phyloP scores from a whole-genome alignment of 1,140 invertebrate species.

The Palaemon carinicauda region DNA sequence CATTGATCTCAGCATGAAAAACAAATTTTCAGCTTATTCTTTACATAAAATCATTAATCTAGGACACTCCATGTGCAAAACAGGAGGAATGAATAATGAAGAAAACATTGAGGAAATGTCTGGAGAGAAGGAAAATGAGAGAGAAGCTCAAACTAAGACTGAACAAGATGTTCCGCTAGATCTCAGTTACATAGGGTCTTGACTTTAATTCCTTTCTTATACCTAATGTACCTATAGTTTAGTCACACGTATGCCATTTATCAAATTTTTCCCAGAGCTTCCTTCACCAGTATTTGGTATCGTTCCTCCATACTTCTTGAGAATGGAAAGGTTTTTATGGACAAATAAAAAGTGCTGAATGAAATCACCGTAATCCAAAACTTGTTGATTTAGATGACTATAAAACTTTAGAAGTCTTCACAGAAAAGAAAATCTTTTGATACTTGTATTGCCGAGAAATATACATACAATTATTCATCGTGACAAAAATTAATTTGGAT shows the following conservation, averaged over 20 bases:
- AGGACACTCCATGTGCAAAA: background rate
- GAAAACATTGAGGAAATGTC: background rate
- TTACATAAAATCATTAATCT: background rate
- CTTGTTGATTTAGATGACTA: no score
- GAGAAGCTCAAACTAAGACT: conserved; percentile 13
- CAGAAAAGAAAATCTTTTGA: no score
- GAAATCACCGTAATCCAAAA: no score
- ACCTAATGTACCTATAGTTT: background rate
- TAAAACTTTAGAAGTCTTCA: no score
- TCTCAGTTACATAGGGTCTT: conserved; percentile 35
- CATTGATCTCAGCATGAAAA: conserved; percentile 50
- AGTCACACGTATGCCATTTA: background rate
- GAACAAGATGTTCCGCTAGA: conserved; percentile 46
- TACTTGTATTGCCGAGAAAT: no score
- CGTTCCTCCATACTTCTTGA: no score
- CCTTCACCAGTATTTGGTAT: no score
- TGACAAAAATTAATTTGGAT: no score
- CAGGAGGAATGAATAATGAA: background rate
- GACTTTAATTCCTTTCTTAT: background rate
- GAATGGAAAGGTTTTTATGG: no score
- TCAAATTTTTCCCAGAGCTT: background rate
- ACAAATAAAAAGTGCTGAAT: no score
- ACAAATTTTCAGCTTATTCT: conserved; percentile 19
- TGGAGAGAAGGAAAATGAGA: background rate
- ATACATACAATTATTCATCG: no score